Evolutionary conservation across 2,113 vertebrate genomes (phyloP).

Genomic region (Hyperopisus bebe): DNA sequence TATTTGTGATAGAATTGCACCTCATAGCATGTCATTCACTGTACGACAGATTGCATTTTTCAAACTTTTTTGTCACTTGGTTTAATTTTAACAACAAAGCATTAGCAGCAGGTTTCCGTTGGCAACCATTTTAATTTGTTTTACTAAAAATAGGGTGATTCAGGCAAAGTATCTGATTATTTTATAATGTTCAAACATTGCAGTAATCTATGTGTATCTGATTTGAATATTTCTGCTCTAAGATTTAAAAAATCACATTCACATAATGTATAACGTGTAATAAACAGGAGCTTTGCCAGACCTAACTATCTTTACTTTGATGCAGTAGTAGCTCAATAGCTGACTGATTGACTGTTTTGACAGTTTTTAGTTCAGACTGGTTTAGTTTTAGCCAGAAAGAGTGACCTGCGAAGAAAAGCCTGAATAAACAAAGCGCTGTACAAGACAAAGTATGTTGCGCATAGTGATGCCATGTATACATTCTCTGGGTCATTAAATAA

Average conservation of each 20-base stretch:
- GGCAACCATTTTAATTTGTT: neutral
- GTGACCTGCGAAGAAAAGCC: neutral
- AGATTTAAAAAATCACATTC: neutral
- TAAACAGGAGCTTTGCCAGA: neutral
- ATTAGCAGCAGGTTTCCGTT: neutral
- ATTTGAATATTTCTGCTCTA: neutral
- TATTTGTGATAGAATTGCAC: neutral
- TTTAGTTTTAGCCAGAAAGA: neutral
- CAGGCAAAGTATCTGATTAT: neutral
- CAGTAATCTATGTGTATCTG: neutral
- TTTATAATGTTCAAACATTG: neutral
- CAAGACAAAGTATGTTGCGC: neutral
- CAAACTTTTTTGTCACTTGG: neutral
- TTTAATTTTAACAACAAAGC: neutral
- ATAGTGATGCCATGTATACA: neutral
- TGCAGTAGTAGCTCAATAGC: neutral
- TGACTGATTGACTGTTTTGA: neutral
- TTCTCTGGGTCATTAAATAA: neutral
- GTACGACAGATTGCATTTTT: neutral
- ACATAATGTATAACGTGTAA: neutral
- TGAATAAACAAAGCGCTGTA: neutral
- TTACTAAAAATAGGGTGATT: neutral
- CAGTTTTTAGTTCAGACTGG: neutral
- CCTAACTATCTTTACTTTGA: neutral
- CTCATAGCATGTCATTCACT: neutral